Base-by-base conservation (phyloP, 2,797 vertebrate species). In the Danionella dracula region DNA sequence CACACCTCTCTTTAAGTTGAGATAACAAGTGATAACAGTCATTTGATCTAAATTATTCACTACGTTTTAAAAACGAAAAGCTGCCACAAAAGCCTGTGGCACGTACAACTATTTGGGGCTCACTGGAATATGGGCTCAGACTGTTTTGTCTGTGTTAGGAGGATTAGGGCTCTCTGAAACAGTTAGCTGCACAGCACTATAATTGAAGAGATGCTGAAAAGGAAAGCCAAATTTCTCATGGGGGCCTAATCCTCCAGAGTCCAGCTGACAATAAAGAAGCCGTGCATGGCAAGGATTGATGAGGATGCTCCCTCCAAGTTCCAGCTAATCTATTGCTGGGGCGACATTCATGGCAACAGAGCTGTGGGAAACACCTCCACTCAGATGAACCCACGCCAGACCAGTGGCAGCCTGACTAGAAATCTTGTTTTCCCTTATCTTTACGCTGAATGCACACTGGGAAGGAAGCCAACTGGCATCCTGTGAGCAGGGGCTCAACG, bases 351-450 rank as follows among this genome's bases (percentile, higher is more conserved):
- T 44, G 63, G 63, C 46, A 60, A 69, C 54, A 57, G 63, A 70
- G 66, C 59, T 54, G 64, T 17, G 50, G 63, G 70, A 70, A 75
- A 61, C 63, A 60, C 70, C 62, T 65, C 54, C 58, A 70, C 65
- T 68, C 53, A 76, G 59, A 67, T 76, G 56, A 58, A 51, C 79
- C 74, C 66, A 27, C 78, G 78, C 69, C 66, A 59, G 57, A 41
- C 46, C 50, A 44, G 76, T 65, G 71, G 76, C 69, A 77, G 80
- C 71, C n/a, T 42, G 76, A 74, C 71, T 74, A 80, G 82, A 86
- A 87, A 87, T 86, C 81, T 81, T 79, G 82, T 88, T 85, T 85
- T 80, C 75, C 83, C 82, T 87, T 86, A 89, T 88, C 85, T 71
- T 55, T 81, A 61, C 74, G 68, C 44, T 46, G 70, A 61, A 31